Conservation (phyloP, 2,113 vertebrate species). For the Phalacrocorax brasilianus region DNA sequence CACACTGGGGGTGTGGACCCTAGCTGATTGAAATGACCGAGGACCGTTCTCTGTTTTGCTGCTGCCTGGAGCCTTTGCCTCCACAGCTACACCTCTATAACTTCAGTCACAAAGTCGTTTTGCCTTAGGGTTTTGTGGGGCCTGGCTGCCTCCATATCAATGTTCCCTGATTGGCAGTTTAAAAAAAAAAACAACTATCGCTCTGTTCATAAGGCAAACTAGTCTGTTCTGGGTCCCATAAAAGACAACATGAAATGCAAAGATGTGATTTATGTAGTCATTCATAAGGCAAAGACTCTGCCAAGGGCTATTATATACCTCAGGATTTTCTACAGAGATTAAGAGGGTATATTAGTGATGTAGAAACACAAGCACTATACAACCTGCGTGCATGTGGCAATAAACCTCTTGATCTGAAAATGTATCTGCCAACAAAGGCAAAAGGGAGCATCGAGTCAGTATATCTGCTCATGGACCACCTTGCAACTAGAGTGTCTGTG, state of each 20-base stretch:
- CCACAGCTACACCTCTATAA: not conserved
- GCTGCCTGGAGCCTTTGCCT: not conserved
- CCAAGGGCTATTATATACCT: not conserved
- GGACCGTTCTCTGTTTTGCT: not conserved
- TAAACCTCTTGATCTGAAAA: not conserved
- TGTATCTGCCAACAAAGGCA: not conserved
- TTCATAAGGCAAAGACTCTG: not conserved
- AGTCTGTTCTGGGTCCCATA: not conserved
- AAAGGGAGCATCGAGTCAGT: not conserved
- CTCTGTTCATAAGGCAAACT: not conserved
- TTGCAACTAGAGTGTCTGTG: not conserved
- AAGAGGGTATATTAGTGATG: not conserved
- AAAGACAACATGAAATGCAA: not conserved
- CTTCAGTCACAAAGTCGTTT: not conserved
- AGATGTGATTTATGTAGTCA: not conserved
- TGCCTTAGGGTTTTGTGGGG: not conserved
- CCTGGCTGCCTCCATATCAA: not conserved
- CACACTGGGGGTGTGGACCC: not conserved
- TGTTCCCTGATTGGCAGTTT: not conserved
- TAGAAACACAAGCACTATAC: not conserved
- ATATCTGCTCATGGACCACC: not conserved
- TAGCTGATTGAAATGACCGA: not conserved
- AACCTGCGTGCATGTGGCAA: not conserved
- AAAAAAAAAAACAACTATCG: rapidly evolving
- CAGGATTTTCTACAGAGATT: not conserved